A percentile compares a stretch with the other conserved stretches of the same genome.
phyloP scores from a whole-genome alignment of 1,140 invertebrate species.

The Drosophila sechellia region DNA sequence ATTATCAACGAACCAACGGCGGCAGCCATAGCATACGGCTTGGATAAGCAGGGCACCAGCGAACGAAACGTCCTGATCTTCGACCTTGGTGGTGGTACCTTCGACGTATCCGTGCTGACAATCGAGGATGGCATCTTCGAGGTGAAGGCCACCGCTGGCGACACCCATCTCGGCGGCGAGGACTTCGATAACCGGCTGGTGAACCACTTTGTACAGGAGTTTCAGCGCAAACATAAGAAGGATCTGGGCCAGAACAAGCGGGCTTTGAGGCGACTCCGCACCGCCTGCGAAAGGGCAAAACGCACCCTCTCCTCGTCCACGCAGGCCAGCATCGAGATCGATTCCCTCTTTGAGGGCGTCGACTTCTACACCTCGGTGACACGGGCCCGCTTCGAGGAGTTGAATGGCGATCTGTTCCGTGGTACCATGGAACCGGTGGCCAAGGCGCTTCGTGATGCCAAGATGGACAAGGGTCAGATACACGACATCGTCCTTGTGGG shows the following conservation, averaged over 20 bases:
- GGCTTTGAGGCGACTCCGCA: slow-evolving; percentile 94
- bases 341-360: slow-evolving; percentile 97
- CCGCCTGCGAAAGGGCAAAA: slow-evolving; percentile 97
- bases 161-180: slow-evolving; percentile 98
- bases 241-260: slow-evolving; percentile 95
- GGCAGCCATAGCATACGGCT: slow-evolving; percentile 99
- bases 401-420: slow-evolving; percentile 96
- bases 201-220: slow-evolving; percentile 97
- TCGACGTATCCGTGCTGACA: slow-evolving; percentile 98
- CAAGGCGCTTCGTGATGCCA: slow-evolving; percentile 96
- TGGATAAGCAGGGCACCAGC: slow-evolving; percentile 96
- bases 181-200: slow-evolving; percentile 98
- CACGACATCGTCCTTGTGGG: slow-evolving; percentile 98
- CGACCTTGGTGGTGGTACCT: slow-evolving; percentile 98
- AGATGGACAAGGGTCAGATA: slow-evolving; percentile 95
- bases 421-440: slow-evolving; percentile 98
- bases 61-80: slow-evolving; percentile 96
- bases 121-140: slow-evolving; percentile 98
- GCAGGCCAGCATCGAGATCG: slow-evolving; percentile 97
- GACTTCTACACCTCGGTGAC: slow-evolving; percentile 98
- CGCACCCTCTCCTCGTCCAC: slow-evolving; percentile 96
- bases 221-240: slow-evolving; percentile 98
- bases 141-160: slow-evolving; percentile 98
- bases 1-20: slow-evolving; percentile 99
- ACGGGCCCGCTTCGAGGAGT: slow-evolving; percentile 97